Percentiles rank a stretch among this genome's conserved stretches.
Conservation (phyloP, 2,797 vertebrate species). For the Sternarchorhynchus goeldii region DNA sequence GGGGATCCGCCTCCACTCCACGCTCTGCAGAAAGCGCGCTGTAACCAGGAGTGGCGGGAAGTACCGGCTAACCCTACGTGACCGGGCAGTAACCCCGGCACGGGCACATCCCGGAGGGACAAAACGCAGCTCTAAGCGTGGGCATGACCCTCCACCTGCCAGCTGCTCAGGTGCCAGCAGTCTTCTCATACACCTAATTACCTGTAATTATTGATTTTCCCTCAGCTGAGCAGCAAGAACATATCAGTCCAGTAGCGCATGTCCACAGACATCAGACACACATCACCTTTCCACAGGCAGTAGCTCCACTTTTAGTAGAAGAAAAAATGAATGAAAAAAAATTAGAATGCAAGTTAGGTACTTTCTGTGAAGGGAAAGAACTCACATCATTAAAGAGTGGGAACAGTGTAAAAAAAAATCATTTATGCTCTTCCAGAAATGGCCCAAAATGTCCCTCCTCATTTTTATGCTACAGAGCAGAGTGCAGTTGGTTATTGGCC, state of each 20-base stretch:
- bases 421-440: neutral
- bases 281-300: neutral
- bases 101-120: neutral
- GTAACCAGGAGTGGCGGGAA: too few species aligned
- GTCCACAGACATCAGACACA: neutral
- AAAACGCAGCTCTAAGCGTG: slow-evolving; percentile 5
- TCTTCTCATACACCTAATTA: slow-evolving; percentile 28
- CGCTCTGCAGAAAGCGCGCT: neutral
- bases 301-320: neutral
- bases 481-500: neutral
- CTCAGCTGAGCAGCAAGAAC: slow-evolving; percentile 19
- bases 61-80: neutral
- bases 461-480: slow-evolving; percentile 6
- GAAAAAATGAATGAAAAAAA: neutral
- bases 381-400: neutral
- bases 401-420: neutral
- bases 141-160: neutral
- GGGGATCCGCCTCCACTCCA: neutral
- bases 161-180: slow-evolving; percentile 28
- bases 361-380: neutral
- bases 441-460: neutral
- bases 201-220: slow-evolving; percentile 29
- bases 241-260: neutral
- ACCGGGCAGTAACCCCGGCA: slow-evolving; percentile 1
- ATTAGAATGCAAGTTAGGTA: neutral